Evolutionary conservation across 2,888 invertebrate species (phyloP), one percentile per base, ranked within the genome.

Genomic region (Tachystola acroxantha): DNA sequence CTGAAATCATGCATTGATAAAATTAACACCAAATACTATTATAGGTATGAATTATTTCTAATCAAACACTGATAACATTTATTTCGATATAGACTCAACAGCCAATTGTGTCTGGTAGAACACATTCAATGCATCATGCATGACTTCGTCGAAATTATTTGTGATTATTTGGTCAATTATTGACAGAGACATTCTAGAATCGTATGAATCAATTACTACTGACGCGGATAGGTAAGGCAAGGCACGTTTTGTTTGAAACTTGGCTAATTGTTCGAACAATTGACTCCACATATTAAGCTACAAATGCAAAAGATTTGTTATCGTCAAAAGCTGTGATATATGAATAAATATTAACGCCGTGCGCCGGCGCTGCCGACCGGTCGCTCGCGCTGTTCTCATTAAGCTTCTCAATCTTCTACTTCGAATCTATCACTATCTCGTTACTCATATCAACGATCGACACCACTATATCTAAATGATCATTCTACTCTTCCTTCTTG

Each of bases 281-380:
- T 71, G 63, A 69, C 76, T 80, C 79, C 79, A 76, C 81, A 59
- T 66, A 67, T 70, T 64, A 78, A 84, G 80, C 84, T 82, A 76
- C 82, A 82, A 84, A 78, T 82, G 86, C 84, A 85, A 85, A 84
- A 84, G 80, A 82, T 85, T 84, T 81, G 82, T 85, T 81, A 85
- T 85, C 86, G 86, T 86, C 86, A 86, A 86, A 86, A 85, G 85
- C 86, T 86, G 86, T 86, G 86, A 86, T 86, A 86, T 85, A 81
- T 68, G 58, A 79, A 74, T 78, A 77, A 71, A 77, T n/a, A 68
- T 75, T 75, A 78, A 72, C 64, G 71, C 74, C 56, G 65, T 59
- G 72, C 73, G 77, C 59, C 57, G 62, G 59, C 52, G 68, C 64
- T 69, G 70, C 47, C 34, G 70, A 48, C 36, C 31, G 56, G 48